Evolutionary conservation across 2,888 invertebrate species (phyloP).

Genomic region (Acronicta alni): DNA sequence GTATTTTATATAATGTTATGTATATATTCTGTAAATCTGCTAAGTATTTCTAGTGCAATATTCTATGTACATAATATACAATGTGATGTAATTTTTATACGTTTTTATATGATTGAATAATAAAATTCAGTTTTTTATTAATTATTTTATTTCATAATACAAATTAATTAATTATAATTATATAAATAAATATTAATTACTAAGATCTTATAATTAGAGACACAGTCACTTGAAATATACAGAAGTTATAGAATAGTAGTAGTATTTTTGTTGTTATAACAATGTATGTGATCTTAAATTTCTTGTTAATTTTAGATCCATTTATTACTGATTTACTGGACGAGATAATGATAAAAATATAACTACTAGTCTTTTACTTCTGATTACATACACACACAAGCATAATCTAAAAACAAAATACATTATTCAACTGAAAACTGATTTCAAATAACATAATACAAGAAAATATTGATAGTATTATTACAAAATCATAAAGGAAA

Average conservation of each 20-base stretch:
- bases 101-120: constrained; percentile 18
- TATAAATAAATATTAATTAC: constrained; percentile 65
- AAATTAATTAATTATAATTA: too few relatives aligned
- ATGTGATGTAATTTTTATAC: constrained; percentile 2
- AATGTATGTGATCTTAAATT: too few relatives aligned
- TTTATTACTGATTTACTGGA: too few relatives aligned
- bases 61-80: constrained; percentile 2
- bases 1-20: neutral
- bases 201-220: constrained; percentile 54
- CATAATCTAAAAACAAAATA: constrained; percentile 19
- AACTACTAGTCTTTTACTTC: constrained; percentile 29
- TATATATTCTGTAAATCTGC: constrained; percentile 2
- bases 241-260: constrained; percentile 13
- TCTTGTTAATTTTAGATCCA: too few relatives aligned
- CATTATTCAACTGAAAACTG: constrained; percentile 7
- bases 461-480: constrained; percentile 13
- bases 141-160: constrained; percentile 59
- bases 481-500: constrained; percentile 14
- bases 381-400: constrained; percentile 6
- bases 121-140: constrained; percentile 25
- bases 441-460: constrained; percentile 15
- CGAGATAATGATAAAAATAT: neutral
- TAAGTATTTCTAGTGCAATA: constrained; percentile 6
- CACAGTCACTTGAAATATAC: constrained; percentile 47
- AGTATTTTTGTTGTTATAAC: neutral